Evolutionary conservation across 1,140 invertebrate genomes (phyloP).

Genomic region (Mycetomoellerius zeteki): DNA sequence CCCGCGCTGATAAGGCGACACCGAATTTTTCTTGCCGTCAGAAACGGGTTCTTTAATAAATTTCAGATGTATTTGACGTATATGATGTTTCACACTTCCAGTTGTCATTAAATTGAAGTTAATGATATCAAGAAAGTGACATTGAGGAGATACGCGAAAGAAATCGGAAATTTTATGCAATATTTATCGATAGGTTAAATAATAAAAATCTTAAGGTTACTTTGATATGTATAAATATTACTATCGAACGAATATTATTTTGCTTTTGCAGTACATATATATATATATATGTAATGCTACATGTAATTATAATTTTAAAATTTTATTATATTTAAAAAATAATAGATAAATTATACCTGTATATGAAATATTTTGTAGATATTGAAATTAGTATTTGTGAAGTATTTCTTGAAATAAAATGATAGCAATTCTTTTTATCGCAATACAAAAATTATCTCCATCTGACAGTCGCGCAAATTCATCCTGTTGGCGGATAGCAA

Average conservation of each 20-base stretch:
- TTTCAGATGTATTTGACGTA: background rate
- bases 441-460: background rate
- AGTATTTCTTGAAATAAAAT: background rate
- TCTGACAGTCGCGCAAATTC: background rate
- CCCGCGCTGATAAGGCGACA: conserved; percentile 68
- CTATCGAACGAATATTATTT: background rate
- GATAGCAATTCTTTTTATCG: background rate
- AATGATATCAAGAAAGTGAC: background rate
- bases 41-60: conserved; percentile 53
- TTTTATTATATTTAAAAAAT: background rate
- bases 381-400: background rate
- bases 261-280: background rate
- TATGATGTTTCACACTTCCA: conserved; percentile 9
- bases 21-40: conserved; percentile 64
- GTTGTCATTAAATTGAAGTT: background rate
- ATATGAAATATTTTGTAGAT: no score
- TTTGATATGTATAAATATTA: conserved; percentile 10
- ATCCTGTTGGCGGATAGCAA: background rate
- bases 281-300: no score
- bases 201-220: background rate
- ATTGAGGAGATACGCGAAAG: background rate
- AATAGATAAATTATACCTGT: background rate
- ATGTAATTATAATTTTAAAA: background rate
- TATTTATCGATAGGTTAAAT: background rate
- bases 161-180: background rate